These are phyloP conservation scores for Lophotis ruficrista DNA, from an alignment of 2,113 vertebrate genomes.

Conservation along the genomic window DNA sequence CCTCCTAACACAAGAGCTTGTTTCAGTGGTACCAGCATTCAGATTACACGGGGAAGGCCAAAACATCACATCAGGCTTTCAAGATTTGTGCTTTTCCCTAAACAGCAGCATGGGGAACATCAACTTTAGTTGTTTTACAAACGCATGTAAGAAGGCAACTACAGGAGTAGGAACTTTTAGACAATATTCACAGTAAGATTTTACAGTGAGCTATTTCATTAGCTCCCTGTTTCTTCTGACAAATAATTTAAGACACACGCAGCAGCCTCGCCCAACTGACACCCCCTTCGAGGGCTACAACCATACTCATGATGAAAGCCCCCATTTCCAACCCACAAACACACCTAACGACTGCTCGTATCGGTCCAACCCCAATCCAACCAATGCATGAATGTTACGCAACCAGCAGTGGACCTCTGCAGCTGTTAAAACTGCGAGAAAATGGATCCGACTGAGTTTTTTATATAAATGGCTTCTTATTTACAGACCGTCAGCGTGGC, in stretches of 20 bases:
- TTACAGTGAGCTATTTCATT: not conserved
- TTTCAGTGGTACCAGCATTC: not conserved
- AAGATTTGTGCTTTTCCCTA: not conserved
- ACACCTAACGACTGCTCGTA: accelerated
- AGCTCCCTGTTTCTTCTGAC: not conserved
- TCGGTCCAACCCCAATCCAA: accelerated
- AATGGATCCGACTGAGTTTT: accelerated
- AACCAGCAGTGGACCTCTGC: not conserved
- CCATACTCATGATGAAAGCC: accelerated
- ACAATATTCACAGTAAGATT: not conserved
- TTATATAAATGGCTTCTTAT: accelerated
- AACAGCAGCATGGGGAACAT: not conserved
- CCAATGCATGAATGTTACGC: accelerated
- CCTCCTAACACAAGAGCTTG: not conserved
- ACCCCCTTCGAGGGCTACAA: not conserved
- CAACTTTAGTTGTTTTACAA: not conserved
- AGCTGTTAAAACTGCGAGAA: not conserved
- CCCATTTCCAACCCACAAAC: not conserved
- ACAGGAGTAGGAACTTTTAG: not conserved
- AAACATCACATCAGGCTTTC: not conserved
- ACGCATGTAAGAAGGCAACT: not conserved
- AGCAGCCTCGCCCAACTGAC: not conserved
- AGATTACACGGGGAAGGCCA: not conserved
- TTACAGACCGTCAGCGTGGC: not conserved
- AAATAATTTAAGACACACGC: accelerated